These are phyloP conservation scores for Pachydiplax longipennis DNA, from an alignment of 2,888 invertebrate species.

Conservation along the genomic window DNA sequence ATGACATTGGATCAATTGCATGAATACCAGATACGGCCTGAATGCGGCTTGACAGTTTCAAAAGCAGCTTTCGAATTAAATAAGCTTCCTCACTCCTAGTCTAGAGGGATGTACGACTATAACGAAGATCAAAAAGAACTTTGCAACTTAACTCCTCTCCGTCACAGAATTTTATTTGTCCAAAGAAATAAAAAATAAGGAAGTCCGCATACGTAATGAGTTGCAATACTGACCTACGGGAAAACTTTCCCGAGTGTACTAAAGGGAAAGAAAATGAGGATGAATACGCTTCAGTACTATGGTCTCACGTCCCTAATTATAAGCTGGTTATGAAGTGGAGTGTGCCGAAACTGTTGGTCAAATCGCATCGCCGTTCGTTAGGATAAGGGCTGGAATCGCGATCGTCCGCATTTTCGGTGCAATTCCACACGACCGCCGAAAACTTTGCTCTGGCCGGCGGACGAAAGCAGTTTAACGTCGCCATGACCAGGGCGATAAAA, in stretches of 20 bases:
- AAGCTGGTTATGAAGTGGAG: neutral
- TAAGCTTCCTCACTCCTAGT: neutral
- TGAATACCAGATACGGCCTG: no score
- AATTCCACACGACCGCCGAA: neutral
- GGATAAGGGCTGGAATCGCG: neutral
- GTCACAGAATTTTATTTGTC: no score
- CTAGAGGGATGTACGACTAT: no score
- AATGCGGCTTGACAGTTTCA: no score
- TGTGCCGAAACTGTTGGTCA: neutral
- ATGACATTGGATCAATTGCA: no score
- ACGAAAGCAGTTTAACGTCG: slow-evolving; percentile 7
- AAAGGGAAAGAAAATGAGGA: no score
- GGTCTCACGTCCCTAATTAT: neutral
- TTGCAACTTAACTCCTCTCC: no score
- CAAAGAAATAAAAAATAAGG: no score
- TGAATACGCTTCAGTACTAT: neutral
- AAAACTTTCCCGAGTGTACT: no score
- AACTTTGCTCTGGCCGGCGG: neutral
- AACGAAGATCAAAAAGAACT: no score
- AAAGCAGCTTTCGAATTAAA: neutral
- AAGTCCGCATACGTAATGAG: no score
- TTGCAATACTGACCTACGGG: no score
- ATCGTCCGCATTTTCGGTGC: neutral
- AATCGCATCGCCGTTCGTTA: neutral
- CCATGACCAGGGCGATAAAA: neutral